phyloP scores from a whole-genome alignment of 2,888 invertebrate genomes.

The Cryptus viduatorius region DNA sequence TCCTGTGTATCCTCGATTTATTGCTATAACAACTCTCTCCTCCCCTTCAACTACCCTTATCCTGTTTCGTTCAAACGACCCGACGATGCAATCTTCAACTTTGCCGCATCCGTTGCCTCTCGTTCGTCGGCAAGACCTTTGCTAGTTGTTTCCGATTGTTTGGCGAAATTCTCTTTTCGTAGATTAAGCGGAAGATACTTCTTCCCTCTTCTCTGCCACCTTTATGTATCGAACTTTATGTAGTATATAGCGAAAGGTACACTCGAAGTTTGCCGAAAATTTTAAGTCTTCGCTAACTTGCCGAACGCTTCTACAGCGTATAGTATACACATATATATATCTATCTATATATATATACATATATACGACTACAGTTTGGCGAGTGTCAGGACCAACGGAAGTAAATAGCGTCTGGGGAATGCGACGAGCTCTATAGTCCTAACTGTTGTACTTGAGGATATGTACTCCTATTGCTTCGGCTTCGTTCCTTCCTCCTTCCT shows the following conservation, averaged over 20 bases:
- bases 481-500: conserved; percentile 30
- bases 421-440: conserved; percentile 49
- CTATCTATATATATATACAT: conserved; percentile 7
- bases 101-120: not conserved
- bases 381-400: conserved; percentile 38
- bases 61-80: not conserved
- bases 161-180: conserved; percentile 58
- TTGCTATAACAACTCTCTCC: not conserved
- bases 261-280: conserved; percentile 10
- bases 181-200: conserved; percentile 55
- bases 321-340: conserved; percentile 9
- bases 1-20: conserved; percentile 39
- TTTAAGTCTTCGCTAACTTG: conserved; percentile 23
- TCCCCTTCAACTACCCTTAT: not conserved
- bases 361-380: conserved; percentile 8
- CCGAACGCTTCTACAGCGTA: not conserved
- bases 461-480: conserved; percentile 21
- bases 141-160: conserved; percentile 55
- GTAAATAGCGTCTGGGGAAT: conserved; percentile 63
- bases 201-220: not conserved
- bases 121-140: conserved; percentile 29
- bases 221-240: not conserved
- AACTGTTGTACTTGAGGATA: conserved; percentile 27
- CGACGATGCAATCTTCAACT: conserved; percentile 25
- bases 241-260: not conserved